These are phyloP conservation scores for Nothoprocta pentlandii DNA, from an alignment of 2,113 vertebrate species.

Conservation along the genomic window DNA sequence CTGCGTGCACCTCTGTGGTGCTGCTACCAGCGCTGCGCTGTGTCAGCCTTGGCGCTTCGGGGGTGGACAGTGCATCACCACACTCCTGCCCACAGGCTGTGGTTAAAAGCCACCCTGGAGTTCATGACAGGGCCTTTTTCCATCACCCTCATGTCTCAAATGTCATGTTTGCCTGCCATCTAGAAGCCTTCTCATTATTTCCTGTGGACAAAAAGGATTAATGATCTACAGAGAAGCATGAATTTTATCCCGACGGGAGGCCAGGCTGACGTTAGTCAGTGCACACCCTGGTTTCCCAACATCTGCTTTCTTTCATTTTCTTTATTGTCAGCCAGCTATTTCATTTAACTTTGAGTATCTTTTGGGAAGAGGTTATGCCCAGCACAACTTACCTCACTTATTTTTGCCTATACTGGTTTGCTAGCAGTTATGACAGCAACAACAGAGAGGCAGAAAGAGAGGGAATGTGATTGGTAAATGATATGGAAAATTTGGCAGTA, in stretches of 20 bases:
- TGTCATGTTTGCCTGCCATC: not conserved
- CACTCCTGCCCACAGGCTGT: not conserved
- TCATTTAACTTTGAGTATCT: not conserved
- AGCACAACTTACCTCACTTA: not conserved
- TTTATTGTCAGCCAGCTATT: not conserved
- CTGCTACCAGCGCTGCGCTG: not conserved
- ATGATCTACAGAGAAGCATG: not conserved
- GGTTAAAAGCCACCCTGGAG: not conserved
- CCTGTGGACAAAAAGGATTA: not conserved
- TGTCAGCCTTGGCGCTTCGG: not conserved
- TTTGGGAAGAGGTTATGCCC: not conserved
- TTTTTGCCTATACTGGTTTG: not conserved
- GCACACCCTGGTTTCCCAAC: not conserved
- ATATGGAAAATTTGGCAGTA: not conserved
- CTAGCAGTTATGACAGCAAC: not conserved
- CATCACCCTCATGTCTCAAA: not conserved
- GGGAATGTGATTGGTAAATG: not conserved
- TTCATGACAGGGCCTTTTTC: not conserved
- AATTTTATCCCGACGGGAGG: not conserved
- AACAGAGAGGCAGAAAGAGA: not conserved
- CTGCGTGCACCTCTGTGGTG: not conserved
- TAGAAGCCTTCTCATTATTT: not conserved
- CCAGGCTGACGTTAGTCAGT: not conserved
- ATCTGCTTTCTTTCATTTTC: not conserved
- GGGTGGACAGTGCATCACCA: accelerated